These are phyloP conservation scores for Orbicella faveolata DNA, from an alignment of 64 coral and sea anemone species.

Conservation along the genomic window DNA sequence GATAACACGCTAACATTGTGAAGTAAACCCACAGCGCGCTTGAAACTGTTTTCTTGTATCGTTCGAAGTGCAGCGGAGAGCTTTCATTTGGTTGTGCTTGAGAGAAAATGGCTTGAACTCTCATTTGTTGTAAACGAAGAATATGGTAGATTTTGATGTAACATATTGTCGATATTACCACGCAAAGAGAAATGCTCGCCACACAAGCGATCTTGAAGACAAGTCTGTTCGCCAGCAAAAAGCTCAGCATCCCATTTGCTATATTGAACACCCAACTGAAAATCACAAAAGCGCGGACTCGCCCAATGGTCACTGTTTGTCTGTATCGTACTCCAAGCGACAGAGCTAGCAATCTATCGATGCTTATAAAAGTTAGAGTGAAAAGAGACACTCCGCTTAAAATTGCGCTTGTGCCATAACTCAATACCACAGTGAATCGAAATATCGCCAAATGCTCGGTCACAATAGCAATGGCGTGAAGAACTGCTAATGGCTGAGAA, in stretches of 20 bases:
- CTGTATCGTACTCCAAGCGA: background rate
- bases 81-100: too few species aligned
- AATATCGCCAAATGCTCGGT: background rate
- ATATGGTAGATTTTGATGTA: too few species aligned
- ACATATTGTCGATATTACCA: too few species aligned
- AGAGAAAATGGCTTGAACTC: too few species aligned
- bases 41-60: too few species aligned
- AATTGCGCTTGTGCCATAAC: background rate
- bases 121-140: too few species aligned
- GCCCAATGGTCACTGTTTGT: background rate
- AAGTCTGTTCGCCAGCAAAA: too few species aligned
- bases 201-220: too few species aligned
- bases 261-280: background rate
- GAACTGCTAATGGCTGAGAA: background rate
- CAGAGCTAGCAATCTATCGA: background rate
- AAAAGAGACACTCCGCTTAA: background rate
- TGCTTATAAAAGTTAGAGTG: background rate
- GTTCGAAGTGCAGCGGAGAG: too few species aligned
- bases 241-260: background rate
- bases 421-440: background rate
- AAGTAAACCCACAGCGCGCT: too few species aligned
- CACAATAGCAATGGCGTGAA: background rate
- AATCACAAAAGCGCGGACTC: background rate
- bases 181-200: too few species aligned
- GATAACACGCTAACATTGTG: too few species aligned